Conservation (phyloP, 2,888 invertebrate genomes). For the Acanthosepion pharaonis region DNA sequence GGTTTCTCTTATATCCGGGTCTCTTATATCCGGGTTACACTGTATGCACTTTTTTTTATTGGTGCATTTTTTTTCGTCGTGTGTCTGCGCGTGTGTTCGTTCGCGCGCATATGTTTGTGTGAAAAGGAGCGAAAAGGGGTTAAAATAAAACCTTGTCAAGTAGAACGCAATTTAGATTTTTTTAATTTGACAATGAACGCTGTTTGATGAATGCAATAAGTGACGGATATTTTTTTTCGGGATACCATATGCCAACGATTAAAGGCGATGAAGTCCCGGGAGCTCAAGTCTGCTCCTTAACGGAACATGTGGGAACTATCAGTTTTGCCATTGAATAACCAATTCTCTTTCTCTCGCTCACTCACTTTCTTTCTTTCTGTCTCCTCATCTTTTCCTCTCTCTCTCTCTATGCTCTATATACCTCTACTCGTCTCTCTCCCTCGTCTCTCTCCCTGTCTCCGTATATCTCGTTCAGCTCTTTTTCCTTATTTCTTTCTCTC, state of each 20-base stretch:
- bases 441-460: too few species aligned
- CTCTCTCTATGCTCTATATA: neutral
- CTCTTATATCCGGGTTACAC: too few species aligned
- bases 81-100: neutral
- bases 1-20: too few species aligned
- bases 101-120: neutral
- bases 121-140: too few species aligned
- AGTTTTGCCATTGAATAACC: too few species aligned
- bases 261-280: neutral
- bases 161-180: neutral
- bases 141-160: neutral
- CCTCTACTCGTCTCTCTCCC: too few species aligned
- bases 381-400: neutral
- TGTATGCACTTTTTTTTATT: neutral
- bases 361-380: neutral
- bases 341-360: neutral
- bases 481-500: too few species aligned
- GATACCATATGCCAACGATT: neutral
- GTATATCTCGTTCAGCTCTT: too few species aligned
- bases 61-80: neutral
- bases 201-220: neutral
- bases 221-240: neutral
- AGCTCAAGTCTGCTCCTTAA: neutral
- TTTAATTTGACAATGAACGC: neutral
- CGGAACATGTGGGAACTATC: neutral